phyloP scores from a whole-genome alignment of 2,888 invertebrate species.

The Xestoiulus laeticollis region DNA sequence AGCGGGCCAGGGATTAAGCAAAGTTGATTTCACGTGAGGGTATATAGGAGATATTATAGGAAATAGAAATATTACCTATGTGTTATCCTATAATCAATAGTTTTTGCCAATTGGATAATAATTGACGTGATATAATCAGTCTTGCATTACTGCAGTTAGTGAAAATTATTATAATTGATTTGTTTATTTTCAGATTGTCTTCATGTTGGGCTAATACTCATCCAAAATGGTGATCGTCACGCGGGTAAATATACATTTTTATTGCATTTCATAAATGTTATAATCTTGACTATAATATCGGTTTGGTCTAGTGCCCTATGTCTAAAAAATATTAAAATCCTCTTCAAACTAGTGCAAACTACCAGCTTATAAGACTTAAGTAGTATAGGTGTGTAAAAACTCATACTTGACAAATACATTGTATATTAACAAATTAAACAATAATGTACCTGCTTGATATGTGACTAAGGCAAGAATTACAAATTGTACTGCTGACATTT shows the following conservation, averaged over 20 bases:
- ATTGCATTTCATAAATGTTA: not conserved
- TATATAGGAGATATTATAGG: not conserved
- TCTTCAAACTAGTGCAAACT: no score
- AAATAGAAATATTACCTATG: not conserved
- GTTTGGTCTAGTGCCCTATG: no score
- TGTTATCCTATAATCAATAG: slow-evolving; percentile 15
- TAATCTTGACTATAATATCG: no score
- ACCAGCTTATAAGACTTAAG: no score
- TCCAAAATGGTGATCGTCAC: slow-evolving; percentile 49
- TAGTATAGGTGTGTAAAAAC: no score
- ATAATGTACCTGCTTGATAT: no score
- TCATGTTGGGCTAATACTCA: not conserved
- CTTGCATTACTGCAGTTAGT: not conserved
- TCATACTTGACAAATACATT: no score
- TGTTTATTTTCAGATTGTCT: not conserved
- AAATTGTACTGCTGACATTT: no score
- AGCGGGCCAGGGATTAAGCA: not conserved
- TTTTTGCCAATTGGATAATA: not conserved
- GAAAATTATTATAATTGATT: not conserved
- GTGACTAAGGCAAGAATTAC: no score
- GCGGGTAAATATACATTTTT: slow-evolving; percentile 36
- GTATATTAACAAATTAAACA: no score
- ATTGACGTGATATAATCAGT: not conserved
- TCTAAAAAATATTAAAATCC: no score
- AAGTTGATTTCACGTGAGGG: not conserved